A percentile compares a stretch with the other conserved stretches of the same genome.
Evolutionary conservation across 1,140 invertebrate genomes (phyloP).

Genomic region (Lordiphosa clarofinis): DNA sequence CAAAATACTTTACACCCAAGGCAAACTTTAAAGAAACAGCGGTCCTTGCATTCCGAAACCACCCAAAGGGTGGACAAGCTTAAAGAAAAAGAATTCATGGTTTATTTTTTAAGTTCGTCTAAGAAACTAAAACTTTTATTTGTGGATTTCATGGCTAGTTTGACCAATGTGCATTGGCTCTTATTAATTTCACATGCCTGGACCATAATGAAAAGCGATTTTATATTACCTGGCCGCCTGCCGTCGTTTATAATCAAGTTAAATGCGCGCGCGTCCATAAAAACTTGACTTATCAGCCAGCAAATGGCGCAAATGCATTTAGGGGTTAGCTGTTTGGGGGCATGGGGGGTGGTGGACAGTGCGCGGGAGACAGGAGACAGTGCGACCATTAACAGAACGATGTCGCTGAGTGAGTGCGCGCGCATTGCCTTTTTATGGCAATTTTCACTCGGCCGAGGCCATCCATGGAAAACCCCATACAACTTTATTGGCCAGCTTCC

Average conservation of each 20-base stretch:
- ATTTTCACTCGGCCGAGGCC: slow-evolving; percentile 54
- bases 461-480: slow-evolving; percentile 40
- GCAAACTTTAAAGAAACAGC: too few relatives aligned
- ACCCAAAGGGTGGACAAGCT: too few relatives aligned
- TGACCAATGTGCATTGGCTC: slow-evolving; percentile 13
- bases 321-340: slow-evolving; percentile 1
- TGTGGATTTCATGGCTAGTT: not conserved
- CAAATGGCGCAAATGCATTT: slow-evolving; percentile 65
- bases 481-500: slow-evolving; percentile 68
- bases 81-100: too few relatives aligned
- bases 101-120: too few relatives aligned
- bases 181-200: slow-evolving; percentile 73
- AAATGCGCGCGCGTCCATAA: slow-evolving; percentile 67
- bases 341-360: too few relatives aligned
- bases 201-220: slow-evolving; percentile 69
- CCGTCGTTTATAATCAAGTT: slow-evolving; percentile 76
- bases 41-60: too few relatives aligned
- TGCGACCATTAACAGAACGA: slow-evolving; percentile 72
- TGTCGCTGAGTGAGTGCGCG: slow-evolving; percentile 62
- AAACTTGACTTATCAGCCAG: slow-evolving; percentile 67
- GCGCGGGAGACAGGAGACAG: slow-evolving; percentile 42
- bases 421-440: slow-evolving; percentile 67
- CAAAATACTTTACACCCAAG: too few relatives aligned
- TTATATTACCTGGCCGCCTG: slow-evolving; percentile 67
- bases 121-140: too few relatives aligned